Base-by-base conservation (phyloP, 2,797 vertebrate genomes). In the Esox lucius region DNA sequence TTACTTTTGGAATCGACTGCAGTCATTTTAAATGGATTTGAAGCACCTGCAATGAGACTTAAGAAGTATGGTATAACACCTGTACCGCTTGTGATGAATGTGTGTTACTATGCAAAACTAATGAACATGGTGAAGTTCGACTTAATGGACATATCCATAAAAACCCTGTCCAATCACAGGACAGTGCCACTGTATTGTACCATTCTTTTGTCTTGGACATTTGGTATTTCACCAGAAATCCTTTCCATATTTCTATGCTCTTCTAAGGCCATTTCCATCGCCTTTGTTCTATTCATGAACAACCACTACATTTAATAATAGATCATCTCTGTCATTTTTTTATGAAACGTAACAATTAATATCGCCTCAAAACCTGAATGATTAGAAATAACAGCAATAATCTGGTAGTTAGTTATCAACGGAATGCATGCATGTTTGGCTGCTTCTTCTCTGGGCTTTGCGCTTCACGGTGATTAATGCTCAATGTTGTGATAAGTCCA, bases 181-280 rank as follows among this genome's bases (percentile, higher is more conserved):
- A 71, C 28, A 28, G 39, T 22, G 24, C 28, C 65, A 42, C 59
- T 24, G 59, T 26, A 24, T 26, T 26, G 59, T 24, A 24, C 22
- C 4, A 62, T 26, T 62, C n/a, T 26, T 12, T 62, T 24, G 59
- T 28, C 59, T 62, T 53, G 17, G 17, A 16, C 49, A 53, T n/a
- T 53, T 53, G 17, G 17, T 53, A 53, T 5, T 53, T 53, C 49
- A 53, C 49, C 49, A 53, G 26, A 67, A 59, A 28, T 62, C 16
- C 35, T n/a, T 13, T 28, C 68, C 13, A 39, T 61, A 15, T 69
- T 42, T 74, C 64, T 80, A 66, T 75, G 16, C 71, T 46, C 82
- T 76, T 76, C 81, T 85, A 90, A 90, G 89, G 90, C 88, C 84
- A 84, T 90, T 84, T 83, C 53, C 78, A 81, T 72, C 78, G 48